A percentile compares a stretch with the other conserved stretches of the same genome.
Conservation (phyloP, 2,113 vertebrate genomes). For the Carassius carassius region DNA sequence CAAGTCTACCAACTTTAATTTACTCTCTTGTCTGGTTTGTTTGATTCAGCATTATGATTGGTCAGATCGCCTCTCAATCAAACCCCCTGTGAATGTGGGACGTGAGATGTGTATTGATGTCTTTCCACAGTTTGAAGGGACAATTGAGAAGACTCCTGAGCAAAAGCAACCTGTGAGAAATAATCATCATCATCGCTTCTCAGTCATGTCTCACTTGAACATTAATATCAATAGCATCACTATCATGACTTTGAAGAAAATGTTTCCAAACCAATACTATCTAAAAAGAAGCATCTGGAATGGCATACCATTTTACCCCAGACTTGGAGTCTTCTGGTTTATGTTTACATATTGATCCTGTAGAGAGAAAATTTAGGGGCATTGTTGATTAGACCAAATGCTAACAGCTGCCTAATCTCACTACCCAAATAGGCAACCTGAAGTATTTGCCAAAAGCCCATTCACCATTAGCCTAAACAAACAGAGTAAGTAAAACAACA, state of each 20-base stretch:
- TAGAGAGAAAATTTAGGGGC: not conserved
- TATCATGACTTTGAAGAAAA: not conserved
- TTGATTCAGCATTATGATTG: too few species aligned
- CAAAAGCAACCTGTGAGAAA: not conserved
- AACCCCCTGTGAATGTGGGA: too few species aligned
- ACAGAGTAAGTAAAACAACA: conserved; percentile 34
- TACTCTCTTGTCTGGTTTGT: too few species aligned
- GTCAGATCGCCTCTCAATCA: too few species aligned
- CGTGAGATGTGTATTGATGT: too few species aligned
- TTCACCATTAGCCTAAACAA: conserved; percentile 32
- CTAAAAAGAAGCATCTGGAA: not conserved
- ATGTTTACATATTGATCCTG: conserved; percentile 36
- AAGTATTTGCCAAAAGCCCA: conserved; percentile 38
- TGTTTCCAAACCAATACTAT: not conserved
- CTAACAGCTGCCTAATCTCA: conserved; percentile 45
- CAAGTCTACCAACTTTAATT: too few species aligned
- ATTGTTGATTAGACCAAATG: conserved; percentile 22
- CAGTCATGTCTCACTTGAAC: not conserved
- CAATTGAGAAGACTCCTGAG: not conserved
- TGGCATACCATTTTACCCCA: not conserved
- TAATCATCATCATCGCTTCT: not conserved
- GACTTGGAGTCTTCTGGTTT: not conserved
- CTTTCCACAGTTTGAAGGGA: too few species aligned
- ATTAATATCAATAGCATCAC: not conserved
- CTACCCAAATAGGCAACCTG: conserved; percentile 30